Conservation (phyloP, 2,888 invertebrate genomes). For the Pyrgus malvae region DNA sequence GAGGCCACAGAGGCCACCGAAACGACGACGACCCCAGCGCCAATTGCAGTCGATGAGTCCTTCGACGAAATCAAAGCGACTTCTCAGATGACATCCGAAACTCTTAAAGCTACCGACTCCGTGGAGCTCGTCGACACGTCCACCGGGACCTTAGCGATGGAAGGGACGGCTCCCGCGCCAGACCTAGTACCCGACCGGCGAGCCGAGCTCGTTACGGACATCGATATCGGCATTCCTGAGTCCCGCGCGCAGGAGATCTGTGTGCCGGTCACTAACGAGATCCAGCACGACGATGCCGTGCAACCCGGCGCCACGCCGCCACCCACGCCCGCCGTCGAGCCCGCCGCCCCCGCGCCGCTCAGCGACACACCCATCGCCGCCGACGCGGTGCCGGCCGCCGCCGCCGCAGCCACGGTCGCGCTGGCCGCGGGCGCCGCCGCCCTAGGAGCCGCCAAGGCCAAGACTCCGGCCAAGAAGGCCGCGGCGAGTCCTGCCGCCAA, state of each 20-base stretch:
- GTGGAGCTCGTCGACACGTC: constrained; percentile 26
- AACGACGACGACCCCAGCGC: constrained; percentile 17
- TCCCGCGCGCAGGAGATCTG: constrained; percentile 74
- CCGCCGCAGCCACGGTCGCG: constrained; percentile 50
- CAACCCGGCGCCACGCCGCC: constrained; percentile 46
- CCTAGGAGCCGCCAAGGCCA: constrained; percentile 40
- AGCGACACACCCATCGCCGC: constrained; percentile 40
- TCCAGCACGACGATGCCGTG: constrained; percentile 55
- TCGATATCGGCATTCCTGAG: constrained; percentile 66
- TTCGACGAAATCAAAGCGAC: constrained; percentile 17
- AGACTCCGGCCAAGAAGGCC: constrained; percentile 44
- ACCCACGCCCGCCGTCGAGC: constrained; percentile 48
- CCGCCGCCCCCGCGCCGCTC: constrained; percentile 36
- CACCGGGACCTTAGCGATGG: constrained; percentile 35
- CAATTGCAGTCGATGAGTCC: constrained; percentile 1
- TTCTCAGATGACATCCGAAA: constrained; percentile 26
- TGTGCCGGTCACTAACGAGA: constrained; percentile 69
- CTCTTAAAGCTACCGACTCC: constrained; percentile 23
- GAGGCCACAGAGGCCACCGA: constrained; percentile 15
- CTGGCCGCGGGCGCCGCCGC: constrained; percentile 44
- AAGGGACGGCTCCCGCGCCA: constrained; percentile 64
- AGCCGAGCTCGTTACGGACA: constrained; percentile 64
- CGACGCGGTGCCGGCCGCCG: constrained; percentile 39
- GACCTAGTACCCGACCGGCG: constrained; percentile 59
- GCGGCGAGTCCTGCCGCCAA: constrained; percentile 39